phyloP scores from a whole-genome alignment of 1,140 invertebrate species.

The Doryteuthis pealeii region DNA sequence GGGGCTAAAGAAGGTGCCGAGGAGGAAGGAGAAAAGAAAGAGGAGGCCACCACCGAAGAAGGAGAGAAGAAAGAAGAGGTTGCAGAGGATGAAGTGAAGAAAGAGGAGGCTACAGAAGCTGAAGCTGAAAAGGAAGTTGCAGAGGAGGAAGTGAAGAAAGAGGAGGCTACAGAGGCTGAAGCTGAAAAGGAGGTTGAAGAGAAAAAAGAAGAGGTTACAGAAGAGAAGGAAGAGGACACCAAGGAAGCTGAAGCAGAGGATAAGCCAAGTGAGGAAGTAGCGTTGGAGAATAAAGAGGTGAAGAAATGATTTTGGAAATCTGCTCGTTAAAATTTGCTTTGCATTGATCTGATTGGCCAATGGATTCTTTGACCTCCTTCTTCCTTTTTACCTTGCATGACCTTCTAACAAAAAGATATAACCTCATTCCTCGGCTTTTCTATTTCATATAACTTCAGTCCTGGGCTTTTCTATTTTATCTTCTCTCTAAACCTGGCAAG shows the following conservation, averaged over 20 bases:
- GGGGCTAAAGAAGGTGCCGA: slow-evolving; percentile 12
- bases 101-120: slow-evolving; percentile 10
- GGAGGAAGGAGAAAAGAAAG: slow-evolving; percentile 21
- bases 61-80: slow-evolving; percentile 28
- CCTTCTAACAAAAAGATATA: too few species aligned
- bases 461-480: too few species aligned
- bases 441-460: too few species aligned
- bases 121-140: background rate
- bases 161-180: background rate
- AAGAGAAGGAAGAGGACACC: background rate
- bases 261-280: background rate
- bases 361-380: too few species aligned
- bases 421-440: too few species aligned
- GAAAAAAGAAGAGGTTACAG: slow-evolving; percentile 9
- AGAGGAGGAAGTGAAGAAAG: background rate
- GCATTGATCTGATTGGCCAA: too few species aligned
- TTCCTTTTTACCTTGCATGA: too few species aligned
- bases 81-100: background rate
- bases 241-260: background rate
- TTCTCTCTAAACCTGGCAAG: too few species aligned
- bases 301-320: too few species aligned
- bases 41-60: slow-evolving; percentile 41
- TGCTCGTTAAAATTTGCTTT: too few species aligned
- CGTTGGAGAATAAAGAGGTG: too few species aligned
- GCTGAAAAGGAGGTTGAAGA: slow-evolving; percentile 12